These are phyloP conservation scores for Lepus europaeus DNA, from an alignment of 2,113 vertebrate species.

Conservation along the genomic window DNA sequence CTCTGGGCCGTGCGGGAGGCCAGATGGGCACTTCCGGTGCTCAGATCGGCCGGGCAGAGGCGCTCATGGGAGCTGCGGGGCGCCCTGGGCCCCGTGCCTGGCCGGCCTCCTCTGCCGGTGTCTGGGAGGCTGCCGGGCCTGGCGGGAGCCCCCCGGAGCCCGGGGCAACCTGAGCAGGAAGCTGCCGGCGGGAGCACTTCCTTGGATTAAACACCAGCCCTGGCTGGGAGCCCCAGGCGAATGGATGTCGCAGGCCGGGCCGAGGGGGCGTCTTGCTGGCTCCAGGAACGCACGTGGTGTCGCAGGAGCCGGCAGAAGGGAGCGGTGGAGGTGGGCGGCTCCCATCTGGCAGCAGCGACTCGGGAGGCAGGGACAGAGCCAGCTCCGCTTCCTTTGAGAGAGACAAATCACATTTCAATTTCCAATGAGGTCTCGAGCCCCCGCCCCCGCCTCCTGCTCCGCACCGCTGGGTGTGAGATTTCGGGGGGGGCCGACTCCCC, in stretches of 20 bases:
- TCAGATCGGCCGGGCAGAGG: neutral
- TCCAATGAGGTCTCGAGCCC: constrained; percentile 28
- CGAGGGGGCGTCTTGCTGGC: neutral
- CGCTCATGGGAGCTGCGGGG: neutral
- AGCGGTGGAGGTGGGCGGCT: constrained; percentile 48
- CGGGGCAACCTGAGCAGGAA: constrained; percentile 62
- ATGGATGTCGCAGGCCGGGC: constrained; percentile 58
- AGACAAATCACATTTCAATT: constrained; percentile 53
- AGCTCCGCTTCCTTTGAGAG: neutral
- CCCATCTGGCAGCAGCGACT: constrained; percentile 56
- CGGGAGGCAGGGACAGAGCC: constrained; percentile 1
- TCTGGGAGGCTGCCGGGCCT: neutral
- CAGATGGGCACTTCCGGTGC: accelerated
- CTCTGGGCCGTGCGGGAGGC: neutral
- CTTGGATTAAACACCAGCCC: constrained; percentile 36
- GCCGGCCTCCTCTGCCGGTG: neutral
- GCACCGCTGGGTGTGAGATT: constrained; percentile 45
- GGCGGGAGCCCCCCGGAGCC: neutral
- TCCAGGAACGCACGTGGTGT: neutral
- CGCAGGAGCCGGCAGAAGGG: constrained; percentile 7
- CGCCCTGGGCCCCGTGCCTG: no score
- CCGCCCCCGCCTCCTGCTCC: neutral
- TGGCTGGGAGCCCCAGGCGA: neutral
- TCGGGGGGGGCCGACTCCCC: neutral
- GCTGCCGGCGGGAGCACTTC: constrained; percentile 57